phyloP scores from a whole-genome alignment of 2,797 vertebrate species.

The Cichlasoma orientale region DNA sequence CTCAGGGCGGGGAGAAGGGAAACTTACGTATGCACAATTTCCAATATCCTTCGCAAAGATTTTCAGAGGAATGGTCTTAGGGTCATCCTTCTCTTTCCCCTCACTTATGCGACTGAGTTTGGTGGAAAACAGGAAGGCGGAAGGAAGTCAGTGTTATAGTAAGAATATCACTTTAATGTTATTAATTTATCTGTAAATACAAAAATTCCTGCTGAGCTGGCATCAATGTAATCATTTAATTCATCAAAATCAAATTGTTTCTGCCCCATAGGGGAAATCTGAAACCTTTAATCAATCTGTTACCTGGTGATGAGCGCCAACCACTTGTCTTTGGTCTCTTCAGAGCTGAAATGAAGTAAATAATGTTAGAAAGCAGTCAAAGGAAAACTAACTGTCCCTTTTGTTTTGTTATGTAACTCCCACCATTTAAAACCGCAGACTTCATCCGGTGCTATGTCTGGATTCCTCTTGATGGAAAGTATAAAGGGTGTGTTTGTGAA shows the following conservation, averaged over 20 bases:
- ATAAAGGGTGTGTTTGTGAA: background rate
- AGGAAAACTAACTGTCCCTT: background rate
- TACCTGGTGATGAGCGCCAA: conserved; percentile 90
- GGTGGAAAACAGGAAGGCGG: background rate
- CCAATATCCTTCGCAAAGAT: conserved; percentile 93
- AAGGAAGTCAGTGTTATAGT: background rate
- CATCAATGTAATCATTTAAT: background rate
- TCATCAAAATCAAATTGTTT: background rate
- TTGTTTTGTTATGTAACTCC: conserved; percentile 29
- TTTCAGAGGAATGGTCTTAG: conserved; percentile 93
- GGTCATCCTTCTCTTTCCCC: conserved; percentile 92
- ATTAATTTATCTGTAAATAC: background rate
- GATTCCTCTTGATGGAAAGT: conserved; percentile 38
- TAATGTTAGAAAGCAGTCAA: conserved; percentile 35
- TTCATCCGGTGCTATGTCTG: conserved; percentile 1
- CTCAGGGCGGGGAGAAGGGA: background rate
- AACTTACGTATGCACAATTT: conserved; percentile 90
- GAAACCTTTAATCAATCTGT: background rate
- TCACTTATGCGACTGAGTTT: conserved; percentile 85
- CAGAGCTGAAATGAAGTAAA: conserved; percentile 78
- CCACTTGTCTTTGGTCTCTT: conserved; percentile 92
- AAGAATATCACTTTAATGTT: background rate
- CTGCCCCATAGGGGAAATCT: background rate
- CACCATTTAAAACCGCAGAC: conserved; percentile 4
- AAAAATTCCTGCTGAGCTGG: background rate